Base-by-base conservation (phyloP, 2,888 invertebrate species). In the Omphaloscelis lunosa region DNA sequence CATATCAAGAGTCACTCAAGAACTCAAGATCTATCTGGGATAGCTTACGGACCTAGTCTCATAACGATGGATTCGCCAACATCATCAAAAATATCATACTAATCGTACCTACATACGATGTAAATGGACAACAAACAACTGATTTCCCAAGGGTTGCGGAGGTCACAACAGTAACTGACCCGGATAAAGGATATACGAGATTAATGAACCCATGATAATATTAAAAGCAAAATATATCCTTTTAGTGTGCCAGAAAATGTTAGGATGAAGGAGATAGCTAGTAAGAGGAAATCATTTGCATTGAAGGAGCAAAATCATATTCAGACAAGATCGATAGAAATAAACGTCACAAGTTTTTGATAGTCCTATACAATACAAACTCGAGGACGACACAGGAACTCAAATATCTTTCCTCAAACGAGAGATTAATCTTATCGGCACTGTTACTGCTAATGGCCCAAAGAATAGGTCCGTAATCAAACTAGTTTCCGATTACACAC, bases 111-210 rank as follows among this genome's bases (percentile, higher is more conserved):
- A 15, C 34, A 45, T 58, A 59, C 51, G 23, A 45, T 39, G 34
- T 62, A 17, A 15, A 58, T 51, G 56, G 41, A 59, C 27, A 41
- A 65, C 51, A 66, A 81, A 74, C 41, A 51, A 45, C 34, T 59
- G 75, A 78, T 81, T 78, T 74, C 82, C 75, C 65, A 20, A 45
- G 65, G 58, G 78, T 15, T 58, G 20, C 56, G 48, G 17, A 80
- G 74, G 65, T 74, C 63, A 65, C 65, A 51, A 41, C 74, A 59
- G 48, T 51, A 74, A 34, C 27, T 51, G 51, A n/a, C 58, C 75
- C 65, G 63, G 41, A 65, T 41, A 51, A 74, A 74, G 58, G 65
- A 81, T 41, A 74, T 59, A 6, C 63, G 39, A 65, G 5, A 59
- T 2, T n/a, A 27, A 73, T 41, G 29, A 74, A 5, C 2, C 8